phyloP scores from a whole-genome alignment of 2,113 vertebrate genomes.

The Erythrolamprus reginae region DNA sequence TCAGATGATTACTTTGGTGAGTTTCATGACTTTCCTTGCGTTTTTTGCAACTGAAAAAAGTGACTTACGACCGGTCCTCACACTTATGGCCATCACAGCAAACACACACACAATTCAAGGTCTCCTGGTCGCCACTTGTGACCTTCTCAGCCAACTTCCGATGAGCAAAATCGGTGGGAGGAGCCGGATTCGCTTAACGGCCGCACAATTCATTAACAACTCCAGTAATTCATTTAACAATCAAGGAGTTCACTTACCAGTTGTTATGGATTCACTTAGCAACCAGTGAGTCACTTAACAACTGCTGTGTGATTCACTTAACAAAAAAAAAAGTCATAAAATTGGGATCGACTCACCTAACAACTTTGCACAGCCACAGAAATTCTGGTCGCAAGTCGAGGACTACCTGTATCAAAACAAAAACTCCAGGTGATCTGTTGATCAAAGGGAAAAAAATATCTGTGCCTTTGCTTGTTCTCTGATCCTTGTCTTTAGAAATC shows the following conservation, averaged over 20 bases:
- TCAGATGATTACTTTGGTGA: constrained; percentile 95
- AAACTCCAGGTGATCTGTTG: neutral
- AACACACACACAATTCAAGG: too few relatives aligned
- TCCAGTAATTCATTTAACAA: neutral
- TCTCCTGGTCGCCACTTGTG: too few relatives aligned
- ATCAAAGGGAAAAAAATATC: neutral
- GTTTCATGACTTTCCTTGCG: neutral
- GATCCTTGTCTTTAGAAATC: neutral
- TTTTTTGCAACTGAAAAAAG: neutral
- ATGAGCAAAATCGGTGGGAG: neutral
- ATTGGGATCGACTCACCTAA: neutral
- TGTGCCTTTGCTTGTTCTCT: neutral
- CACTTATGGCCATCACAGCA: neutral
- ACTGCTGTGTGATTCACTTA: neutral
- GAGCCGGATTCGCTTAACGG: neutral
- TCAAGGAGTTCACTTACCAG: too few relatives aligned
- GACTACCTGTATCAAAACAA: neutral
- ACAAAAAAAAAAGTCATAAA: neutral
- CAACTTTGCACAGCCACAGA: neutral
- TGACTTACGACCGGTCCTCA: neutral
- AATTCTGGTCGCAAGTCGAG: neutral
- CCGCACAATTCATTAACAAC: neutral
- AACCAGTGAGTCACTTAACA: too few relatives aligned
- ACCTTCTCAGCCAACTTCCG: too few relatives aligned
- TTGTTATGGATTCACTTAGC: too few relatives aligned